Base-by-base conservation (phyloP, 2,888 invertebrate genomes). In the Caradrina clavipalpis region DNA sequence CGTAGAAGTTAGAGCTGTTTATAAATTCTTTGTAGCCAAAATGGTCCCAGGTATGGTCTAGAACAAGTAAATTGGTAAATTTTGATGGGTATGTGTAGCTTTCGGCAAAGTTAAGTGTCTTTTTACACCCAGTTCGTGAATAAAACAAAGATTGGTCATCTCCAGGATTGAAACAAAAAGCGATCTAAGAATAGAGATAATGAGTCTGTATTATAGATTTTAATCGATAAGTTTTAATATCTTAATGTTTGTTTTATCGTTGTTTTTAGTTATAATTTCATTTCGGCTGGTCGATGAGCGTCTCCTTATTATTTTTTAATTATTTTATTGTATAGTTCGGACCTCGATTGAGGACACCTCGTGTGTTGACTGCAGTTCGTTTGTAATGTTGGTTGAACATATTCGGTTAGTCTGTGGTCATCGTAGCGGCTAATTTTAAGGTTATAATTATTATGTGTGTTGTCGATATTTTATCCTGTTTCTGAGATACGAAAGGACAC, bases 121-220 rank as follows among this genome's bases (percentile, higher is more conserved):
- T 45, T 45, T 45, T 45, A 17, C 6, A 45, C 17, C 45, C 6
- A 6, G 15, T 54, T 26, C 39, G 56, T 59, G 19, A 54, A 58
- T 49, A 49, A 56, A 49, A 65, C 54, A 13, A 17, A 60, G 47
- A 61, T 58, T 26, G 31, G 56, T 69, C 53, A 42, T 68, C 79
- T 75, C 76, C 65, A 57, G 68, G 71, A 76, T 79, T 76, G 78
- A 76, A 67, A 68, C 63, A 73, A 74, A 74, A 35, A 63, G 55
- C 71, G 76, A 81, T 81, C 81, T 78, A 82, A 75, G 69, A 76
- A 78, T 78, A 85, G 87, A 88, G 89, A 91, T 84, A 82, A 89
- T 81, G 88, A 91, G 91, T 91, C 91, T 94, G 93, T 93, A 93
- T 86, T 92, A 93, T 94, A 94, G 89, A 88, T 82, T 86, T 87